A percentile compares a stretch with the other conserved stretches of the same genome.
phyloP scores from a whole-genome alignment of 2,888 invertebrate species.

The Orthonevra nobilis region DNA sequence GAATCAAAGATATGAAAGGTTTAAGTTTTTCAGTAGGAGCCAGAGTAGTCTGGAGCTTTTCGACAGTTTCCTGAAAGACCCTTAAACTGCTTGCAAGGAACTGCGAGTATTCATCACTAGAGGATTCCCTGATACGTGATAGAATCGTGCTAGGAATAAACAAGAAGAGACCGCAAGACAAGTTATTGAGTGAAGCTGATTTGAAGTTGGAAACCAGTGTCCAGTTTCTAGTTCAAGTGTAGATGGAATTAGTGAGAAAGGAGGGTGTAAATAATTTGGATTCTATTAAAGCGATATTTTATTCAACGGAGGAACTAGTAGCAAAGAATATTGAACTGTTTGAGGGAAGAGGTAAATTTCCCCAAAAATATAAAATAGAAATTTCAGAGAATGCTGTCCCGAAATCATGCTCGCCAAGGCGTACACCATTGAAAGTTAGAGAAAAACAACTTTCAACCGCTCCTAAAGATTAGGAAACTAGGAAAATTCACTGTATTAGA shows the following conservation, averaged over 20 bases:
- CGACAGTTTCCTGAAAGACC: slow-evolving; percentile 33
- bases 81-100: slow-evolving; percentile 22
- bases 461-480: slow-evolving; percentile 51
- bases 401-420: slow-evolving; percentile 55
- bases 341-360: slow-evolving; percentile 66
- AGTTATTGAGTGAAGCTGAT: slow-evolving; percentile 16
- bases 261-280: background rate
- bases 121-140: slow-evolving; percentile 25
- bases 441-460: slow-evolving; percentile 53
- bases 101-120: slow-evolving; percentile 8
- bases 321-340: slow-evolving; percentile 67
- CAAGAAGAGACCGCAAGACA: slow-evolving; percentile 19
- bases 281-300: background rate
- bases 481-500: slow-evolving; percentile 24
- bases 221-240: background rate
- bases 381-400: slow-evolving; percentile 37
- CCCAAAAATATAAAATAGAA: slow-evolving; percentile 57
- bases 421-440: slow-evolving; percentile 64
- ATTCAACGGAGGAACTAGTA: background rate
- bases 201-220: slow-evolving; percentile 10
- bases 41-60: slow-evolving; percentile 22
- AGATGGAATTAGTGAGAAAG: slow-evolving; percentile 3
- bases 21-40: slow-evolving; percentile 19
- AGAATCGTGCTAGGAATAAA: slow-evolving; percentile 21
- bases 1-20: slow-evolving; percentile 29